Conservation (phyloP, 2,888 invertebrate species). For the Tethea ocularis region DNA sequence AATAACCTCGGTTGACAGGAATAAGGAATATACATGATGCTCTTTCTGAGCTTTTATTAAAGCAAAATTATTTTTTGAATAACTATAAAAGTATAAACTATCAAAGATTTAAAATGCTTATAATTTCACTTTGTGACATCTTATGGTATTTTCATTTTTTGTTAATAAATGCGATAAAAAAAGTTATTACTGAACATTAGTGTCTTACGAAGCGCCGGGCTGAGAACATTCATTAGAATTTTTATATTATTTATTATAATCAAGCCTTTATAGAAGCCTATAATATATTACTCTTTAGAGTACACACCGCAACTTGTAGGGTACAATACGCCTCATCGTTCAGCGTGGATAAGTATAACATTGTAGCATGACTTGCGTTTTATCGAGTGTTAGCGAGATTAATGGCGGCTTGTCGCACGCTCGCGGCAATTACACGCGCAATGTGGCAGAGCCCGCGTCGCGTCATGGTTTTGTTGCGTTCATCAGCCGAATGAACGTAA, state of each 20-base stretch:
- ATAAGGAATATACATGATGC: too few species aligned
- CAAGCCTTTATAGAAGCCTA: not conserved
- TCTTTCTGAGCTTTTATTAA: too few species aligned
- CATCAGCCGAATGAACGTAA: conserved; percentile 45
- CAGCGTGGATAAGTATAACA: conserved; percentile 57
- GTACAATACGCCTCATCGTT: not conserved
- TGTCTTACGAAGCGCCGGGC: not conserved
- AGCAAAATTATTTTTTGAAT: too few species aligned
- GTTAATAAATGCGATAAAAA: too few species aligned
- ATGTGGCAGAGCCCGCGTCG: conserved; percentile 60
- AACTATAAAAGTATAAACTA: too few species aligned
- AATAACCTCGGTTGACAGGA: too few species aligned
- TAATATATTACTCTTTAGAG: not conserved
- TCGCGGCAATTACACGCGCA: conserved; percentile 80
- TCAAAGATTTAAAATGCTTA: too few species aligned
- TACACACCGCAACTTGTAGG: not conserved
- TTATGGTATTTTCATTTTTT: too few species aligned
- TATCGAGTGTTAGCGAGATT: conserved; percentile 81
- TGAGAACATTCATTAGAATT: not conserved
- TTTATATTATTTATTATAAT: not conserved
- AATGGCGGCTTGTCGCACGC: conserved; percentile 72
- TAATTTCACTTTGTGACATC: too few species aligned
- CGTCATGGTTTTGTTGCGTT: conserved; percentile 64
- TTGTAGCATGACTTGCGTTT: conserved; percentile 79
- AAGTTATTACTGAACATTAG: too few species aligned